Base-by-base conservation (phyloP, 2,888 invertebrate species). In the Hypomecis punctinalis region DNA sequence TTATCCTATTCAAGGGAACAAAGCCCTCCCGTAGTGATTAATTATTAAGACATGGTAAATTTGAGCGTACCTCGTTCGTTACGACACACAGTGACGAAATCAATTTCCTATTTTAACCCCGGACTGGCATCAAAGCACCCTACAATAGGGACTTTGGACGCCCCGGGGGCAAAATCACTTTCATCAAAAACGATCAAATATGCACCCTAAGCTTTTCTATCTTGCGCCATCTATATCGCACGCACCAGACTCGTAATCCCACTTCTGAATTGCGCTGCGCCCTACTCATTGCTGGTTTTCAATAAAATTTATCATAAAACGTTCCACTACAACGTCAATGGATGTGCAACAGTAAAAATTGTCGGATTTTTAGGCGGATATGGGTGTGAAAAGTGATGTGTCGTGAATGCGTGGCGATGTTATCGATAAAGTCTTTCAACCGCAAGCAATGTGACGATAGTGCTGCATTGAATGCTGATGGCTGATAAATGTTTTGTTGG, bases 161-260 rank as follows among this genome's bases (percentile, higher is more conserved):
- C 64, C 69, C 67, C 61, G 59, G 64, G 67, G 72, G 67, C 70
- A 63, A 74, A 74, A 76, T 75, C 76, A 76, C 74, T 75, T 75
- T 75, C 77, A 76, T 77, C 84, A 83, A 76, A 82, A 81, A 77
- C 83, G 82, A 89, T 91, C 85, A 89, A 88, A 90, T 89, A 91
- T 91, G 91, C 89, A 91, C 90, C 90, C 89, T 85, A 81, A 80
- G 82, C 78, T 77, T 76, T 70, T 77, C 72, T 83, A 84, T 85
- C 84, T 78, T 71, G 78, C 84, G 80, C 83, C 81, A 83, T 85
- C 84, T 85, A 80, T 78, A 77, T 72, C 70, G 74, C 72, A 63
- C 43, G 52, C 68, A 84, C 80, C 68, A 69, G 11, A 53, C 36
- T 6, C 37, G 10, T 5, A n/a, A 39, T 62, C 40, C 47, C 33